Percentiles rank a stretch among this genome's conserved stretches.
phyloP scores from a whole-genome alignment of 1,140 invertebrate genomes.

The Mercenaria mercenaria region DNA sequence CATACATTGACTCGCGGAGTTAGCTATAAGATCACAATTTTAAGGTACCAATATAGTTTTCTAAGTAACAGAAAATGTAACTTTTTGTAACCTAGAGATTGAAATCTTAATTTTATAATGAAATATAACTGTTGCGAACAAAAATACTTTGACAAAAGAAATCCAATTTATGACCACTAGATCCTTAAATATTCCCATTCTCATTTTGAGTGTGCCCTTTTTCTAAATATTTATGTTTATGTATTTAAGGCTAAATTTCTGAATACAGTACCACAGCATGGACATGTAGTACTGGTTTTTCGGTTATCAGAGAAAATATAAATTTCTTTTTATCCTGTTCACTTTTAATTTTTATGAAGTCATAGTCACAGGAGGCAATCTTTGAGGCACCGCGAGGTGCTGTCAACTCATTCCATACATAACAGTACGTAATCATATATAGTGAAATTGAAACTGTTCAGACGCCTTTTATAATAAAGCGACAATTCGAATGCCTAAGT shows the following conservation, averaged over 20 bases:
- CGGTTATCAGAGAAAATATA: slow-evolving; percentile 12
- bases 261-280: slow-evolving; percentile 37
- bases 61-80: too few species aligned
- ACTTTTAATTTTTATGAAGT: not conserved
- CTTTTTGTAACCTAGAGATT: too few species aligned
- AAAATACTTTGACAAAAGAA: too few species aligned
- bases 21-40: too few species aligned
- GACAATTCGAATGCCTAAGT: not conserved
- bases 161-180: too few species aligned
- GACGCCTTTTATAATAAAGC: slow-evolving; percentile 31
- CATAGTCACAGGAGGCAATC: slow-evolving; percentile 21
- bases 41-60: too few species aligned
- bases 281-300: slow-evolving; percentile 31
- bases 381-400: slow-evolving; percentile 1
- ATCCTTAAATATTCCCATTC: too few species aligned
- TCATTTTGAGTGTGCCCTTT: slow-evolving; percentile 36
- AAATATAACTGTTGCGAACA: too few species aligned
- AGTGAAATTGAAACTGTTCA: slow-evolving; percentile 33
- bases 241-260: slow-evolving; percentile 8
- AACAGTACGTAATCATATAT: slow-evolving; percentile 28
- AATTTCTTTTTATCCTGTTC: not conserved
- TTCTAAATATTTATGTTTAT: slow-evolving; percentile 34
- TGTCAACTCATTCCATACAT: slow-evolving; percentile 18
- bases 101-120: too few species aligned
- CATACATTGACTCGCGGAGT: too few species aligned